Base-by-base conservation (phyloP, 2,888 invertebrate genomes). In the Melinaea marsaeus region DNA sequence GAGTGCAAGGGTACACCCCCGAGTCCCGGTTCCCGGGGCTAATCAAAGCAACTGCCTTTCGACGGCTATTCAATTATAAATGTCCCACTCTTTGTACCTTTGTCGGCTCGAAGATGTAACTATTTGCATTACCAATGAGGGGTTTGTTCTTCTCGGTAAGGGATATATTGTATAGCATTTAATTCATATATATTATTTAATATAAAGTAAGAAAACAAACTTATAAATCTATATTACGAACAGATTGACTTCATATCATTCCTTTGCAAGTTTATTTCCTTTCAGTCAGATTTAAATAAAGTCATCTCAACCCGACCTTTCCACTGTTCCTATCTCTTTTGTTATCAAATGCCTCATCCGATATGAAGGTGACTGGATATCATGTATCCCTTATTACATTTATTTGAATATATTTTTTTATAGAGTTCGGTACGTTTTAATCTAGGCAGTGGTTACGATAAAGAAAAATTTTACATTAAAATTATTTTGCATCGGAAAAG, bases 21-120 rank as follows among this genome's bases (percentile, higher is more conserved):
- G 22, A 72, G 68, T 2, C 42, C 42, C 42, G 2, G 9, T 9
- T 9, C 66, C 68, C 69, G 72, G 74, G 73, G 72, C 74, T 81
- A 84, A 84, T 83, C 83, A 81, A 74, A 76, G 71, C 75, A 62
- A 69, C 69, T 75, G 79, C 78, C 78, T 75, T 74, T 66, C 67
- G 75, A 74, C 71, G 79, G 76, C 83, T 77, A 84, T 84, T 84
- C 83, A 83, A 84, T 84, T 84, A 84, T 79, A 79, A 76, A 75
- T 72, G 71, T 71, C 71, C 66, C 66, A 71, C 69, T 70, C 56
- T 47, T 22, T 35, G 32, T 37, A 58, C 63, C 60, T 32, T 60
- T 60, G 60, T 57, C 56, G 47, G 22, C 42, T 22, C 32, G 46
- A 65, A 54, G 54, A 46, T 13, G 45, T 11, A 13, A 51, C 48